phyloP scores from a whole-genome alignment of 2,888 invertebrate species.

The Euproctis similis region DNA sequence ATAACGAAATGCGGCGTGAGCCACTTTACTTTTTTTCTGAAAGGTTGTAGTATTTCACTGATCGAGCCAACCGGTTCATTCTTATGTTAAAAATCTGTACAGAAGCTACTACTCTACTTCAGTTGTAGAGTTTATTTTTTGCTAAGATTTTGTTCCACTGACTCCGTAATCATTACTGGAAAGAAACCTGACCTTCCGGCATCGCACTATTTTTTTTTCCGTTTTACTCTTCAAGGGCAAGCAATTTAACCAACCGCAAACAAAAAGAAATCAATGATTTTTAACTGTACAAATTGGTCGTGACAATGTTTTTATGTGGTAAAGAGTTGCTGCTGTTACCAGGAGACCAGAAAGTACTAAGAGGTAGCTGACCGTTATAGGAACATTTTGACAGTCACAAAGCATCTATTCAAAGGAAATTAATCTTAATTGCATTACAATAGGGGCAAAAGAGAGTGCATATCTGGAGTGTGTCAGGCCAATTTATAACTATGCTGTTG shows the following conservation, averaged over 20 bases:
- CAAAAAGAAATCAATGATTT: slow-evolving; percentile 18
- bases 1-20: too few species aligned
- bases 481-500: slow-evolving; percentile 9
- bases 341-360: slow-evolving; percentile 44
- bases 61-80: too few species aligned
- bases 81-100: too few species aligned
- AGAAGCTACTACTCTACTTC: too few species aligned
- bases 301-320: slow-evolving; percentile 34
- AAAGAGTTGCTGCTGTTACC: slow-evolving; percentile 46
- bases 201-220: too few species aligned
- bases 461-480: slow-evolving; percentile 6
- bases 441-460: slow-evolving; percentile 9
- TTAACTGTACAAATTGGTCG: slow-evolving; percentile 23
- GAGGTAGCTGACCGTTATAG: slow-evolving; percentile 53
- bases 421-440: not conserved
- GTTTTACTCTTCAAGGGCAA: slow-evolving; percentile 11
- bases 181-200: too few species aligned
- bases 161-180: too few species aligned
- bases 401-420: slow-evolving; percentile 9
- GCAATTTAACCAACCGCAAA: slow-evolving; percentile 7
- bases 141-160: too few species aligned
- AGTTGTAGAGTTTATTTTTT: too few species aligned
- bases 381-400: slow-evolving; percentile 8
- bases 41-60: too few species aligned
- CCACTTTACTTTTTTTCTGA: too few species aligned